phyloP scores from a whole-genome alignment of 2,113 vertebrate species.

The Arenaria interpres region DNA sequence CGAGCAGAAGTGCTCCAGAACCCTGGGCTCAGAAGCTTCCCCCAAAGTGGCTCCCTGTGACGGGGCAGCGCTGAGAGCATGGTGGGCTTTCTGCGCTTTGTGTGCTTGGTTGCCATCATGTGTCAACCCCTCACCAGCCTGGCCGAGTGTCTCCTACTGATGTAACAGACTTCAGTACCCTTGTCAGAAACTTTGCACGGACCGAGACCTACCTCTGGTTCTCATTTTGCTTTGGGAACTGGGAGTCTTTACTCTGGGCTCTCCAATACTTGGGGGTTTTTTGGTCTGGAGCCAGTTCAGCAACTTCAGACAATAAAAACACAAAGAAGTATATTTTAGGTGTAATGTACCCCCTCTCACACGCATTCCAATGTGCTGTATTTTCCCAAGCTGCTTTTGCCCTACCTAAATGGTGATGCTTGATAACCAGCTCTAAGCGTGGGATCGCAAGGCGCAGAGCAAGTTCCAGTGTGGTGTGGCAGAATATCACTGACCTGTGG shows the following conservation, averaged over 20 bases:
- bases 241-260: not conserved
- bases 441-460: accelerated
- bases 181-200: not conserved
- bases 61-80: not conserved
- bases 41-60: not conserved
- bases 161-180: not conserved
- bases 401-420: not conserved
- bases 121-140: not conserved
- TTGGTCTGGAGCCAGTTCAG: not conserved
- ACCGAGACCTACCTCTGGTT: not conserved
- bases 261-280: accelerated
- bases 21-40: not conserved
- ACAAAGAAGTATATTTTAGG: not conserved
- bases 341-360: not conserved
- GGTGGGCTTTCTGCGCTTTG: not conserved
- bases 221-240: not conserved
- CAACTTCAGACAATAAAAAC: not conserved
- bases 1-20: not conserved
- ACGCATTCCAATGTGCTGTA: not conserved
- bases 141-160: accelerated
- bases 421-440: not conserved
- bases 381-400: not conserved
- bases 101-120: not conserved
- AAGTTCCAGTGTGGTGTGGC: not conserved
- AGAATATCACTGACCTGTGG: not conserved